A percentile compares a stretch with the other conserved stretches of the same genome.
These are phyloP conservation scores for Menidia beryllina DNA, from an alignment of 2,113 vertebrate genomes.

Conservation along the genomic window DNA sequence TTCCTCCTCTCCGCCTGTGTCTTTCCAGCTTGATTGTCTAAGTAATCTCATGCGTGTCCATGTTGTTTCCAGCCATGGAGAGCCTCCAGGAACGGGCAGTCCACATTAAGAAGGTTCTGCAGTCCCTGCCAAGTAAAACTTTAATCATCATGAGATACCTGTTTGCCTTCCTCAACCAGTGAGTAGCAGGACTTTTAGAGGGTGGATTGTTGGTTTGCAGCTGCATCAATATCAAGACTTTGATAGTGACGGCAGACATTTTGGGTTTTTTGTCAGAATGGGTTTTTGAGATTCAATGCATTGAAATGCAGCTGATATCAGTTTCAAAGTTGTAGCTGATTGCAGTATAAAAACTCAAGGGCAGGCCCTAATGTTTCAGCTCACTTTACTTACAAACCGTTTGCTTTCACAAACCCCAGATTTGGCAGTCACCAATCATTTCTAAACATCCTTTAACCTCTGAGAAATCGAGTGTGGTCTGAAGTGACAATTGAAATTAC, in stretches of 20 bases:
- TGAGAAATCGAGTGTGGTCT: constrained; percentile 4
- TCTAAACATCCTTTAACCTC: constrained; percentile 50
- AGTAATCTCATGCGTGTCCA: constrained; percentile 72
- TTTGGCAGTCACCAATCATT: constrained; percentile 12
- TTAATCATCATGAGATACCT: constrained; percentile 98
- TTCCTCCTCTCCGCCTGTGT: constrained; percentile 61
- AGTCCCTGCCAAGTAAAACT: constrained; percentile 89
- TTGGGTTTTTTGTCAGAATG: too few relatives aligned
- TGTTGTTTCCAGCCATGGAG: constrained; percentile 89
- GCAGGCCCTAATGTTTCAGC: neutral
- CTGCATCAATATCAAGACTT: neutral
- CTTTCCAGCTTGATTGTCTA: constrained; percentile 61
- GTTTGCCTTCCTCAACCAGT: constrained; percentile 97
- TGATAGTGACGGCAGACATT: too few relatives aligned
- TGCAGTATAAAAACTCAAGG: too few relatives aligned
- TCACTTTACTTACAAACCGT: neutral
- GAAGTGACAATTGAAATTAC: constrained; percentile 14
- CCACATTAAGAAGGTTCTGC: constrained; percentile 91
- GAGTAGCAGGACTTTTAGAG: constrained; percentile 75
- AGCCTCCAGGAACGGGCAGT: constrained; percentile 92
- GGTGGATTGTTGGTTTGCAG: neutral
- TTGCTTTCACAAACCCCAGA: constrained; percentile 25
- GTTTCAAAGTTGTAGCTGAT: too few relatives aligned
- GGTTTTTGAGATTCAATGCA: too few relatives aligned
- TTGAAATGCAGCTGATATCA: too few relatives aligned